Evolutionary conservation across 2,888 invertebrate genomes (phyloP).

Genomic region (Microctonus aethiopoides): DNA sequence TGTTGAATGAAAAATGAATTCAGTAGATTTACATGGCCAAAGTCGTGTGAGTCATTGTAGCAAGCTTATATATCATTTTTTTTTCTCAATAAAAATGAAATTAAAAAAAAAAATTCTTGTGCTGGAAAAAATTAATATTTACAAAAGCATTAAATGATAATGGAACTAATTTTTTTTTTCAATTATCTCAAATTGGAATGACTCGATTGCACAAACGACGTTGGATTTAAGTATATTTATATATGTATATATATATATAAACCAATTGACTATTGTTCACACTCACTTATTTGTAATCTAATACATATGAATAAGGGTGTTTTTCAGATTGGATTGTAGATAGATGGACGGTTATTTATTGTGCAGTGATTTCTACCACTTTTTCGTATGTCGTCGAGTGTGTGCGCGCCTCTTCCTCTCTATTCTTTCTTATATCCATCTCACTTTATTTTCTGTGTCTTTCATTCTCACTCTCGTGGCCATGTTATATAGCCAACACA

Average conservation of each 20-base stretch:
- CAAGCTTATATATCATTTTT: no score
- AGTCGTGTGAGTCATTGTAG: no score
- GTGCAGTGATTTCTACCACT: conserved; percentile 22
- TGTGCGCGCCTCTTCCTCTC: neutral
- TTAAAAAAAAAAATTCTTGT: neutral
- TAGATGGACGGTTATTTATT: conserved; percentile 37
- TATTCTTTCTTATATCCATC: neutral
- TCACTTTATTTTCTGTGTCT: neutral
- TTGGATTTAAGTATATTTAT: neutral
- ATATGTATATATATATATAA: neutral
- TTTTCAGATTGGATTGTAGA: conserved; percentile 28
- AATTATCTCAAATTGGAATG: neutral
- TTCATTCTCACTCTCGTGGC: neutral
- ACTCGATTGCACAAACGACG: neutral
- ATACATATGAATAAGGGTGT: conserved; percentile 16
- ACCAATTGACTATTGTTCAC: conserved; percentile 2
- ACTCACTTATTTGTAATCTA: conserved; percentile 16
- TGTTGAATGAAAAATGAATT: no score
- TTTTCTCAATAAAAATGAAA: neutral
- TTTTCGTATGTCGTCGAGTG: neutral
- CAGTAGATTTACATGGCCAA: no score
- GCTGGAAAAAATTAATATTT: neutral
- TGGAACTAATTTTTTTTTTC: neutral
- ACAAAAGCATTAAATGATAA: neutral
- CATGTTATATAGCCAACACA: neutral